A percentile compares a stretch with the other conserved stretches of the same genome.
These are phyloP conservation scores for Drosophila neutralis DNA, from an alignment of 2,888 invertebrate genomes.

Conservation along the genomic window DNA sequence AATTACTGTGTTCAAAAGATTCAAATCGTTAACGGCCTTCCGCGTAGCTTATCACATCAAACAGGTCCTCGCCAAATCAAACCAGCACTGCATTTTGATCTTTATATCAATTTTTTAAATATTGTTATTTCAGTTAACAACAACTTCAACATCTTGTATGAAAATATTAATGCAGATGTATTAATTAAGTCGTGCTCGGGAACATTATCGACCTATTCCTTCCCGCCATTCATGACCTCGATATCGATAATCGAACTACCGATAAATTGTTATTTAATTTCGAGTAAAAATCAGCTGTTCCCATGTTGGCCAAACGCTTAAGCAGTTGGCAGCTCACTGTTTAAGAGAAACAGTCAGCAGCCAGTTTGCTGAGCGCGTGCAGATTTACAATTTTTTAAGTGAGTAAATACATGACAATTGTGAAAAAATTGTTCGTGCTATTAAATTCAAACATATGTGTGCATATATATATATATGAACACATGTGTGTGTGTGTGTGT, in stretches of 20 bases:
- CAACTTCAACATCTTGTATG: not conserved
- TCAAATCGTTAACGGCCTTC: not conserved
- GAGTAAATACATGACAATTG: slow-evolving; percentile 40
- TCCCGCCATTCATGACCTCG: not conserved
- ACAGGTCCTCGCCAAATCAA: not conserved
- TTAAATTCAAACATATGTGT: slow-evolving; percentile 6
- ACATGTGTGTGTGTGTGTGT: not conserved
- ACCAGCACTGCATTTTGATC: not conserved
- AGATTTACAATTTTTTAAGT: slow-evolving; percentile 33
- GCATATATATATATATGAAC: not conserved
- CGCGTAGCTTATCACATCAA: not conserved
- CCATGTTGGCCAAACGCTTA: not conserved
- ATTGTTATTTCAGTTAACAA: not conserved
- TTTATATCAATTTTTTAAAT: not conserved
- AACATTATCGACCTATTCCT: not conserved
- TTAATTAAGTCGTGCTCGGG: not conserved
- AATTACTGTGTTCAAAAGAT: not conserved
- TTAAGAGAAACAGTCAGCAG: slow-evolving; percentile 38
- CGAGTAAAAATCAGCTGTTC: slow-evolving; percentile 17
- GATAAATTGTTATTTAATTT: not conserved
- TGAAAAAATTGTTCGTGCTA: slow-evolving; percentile 14
- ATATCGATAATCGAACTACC: slow-evolving; percentile 7
- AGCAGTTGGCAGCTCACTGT: slow-evolving; percentile 30
- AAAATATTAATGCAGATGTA: not conserved
- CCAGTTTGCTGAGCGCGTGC: slow-evolving; percentile 35